A percentile compares a stretch with the other conserved stretches of the same genome.
Conservation (phyloP, 2,888 invertebrate genomes). For the Pandemis cinnamomeana region DNA sequence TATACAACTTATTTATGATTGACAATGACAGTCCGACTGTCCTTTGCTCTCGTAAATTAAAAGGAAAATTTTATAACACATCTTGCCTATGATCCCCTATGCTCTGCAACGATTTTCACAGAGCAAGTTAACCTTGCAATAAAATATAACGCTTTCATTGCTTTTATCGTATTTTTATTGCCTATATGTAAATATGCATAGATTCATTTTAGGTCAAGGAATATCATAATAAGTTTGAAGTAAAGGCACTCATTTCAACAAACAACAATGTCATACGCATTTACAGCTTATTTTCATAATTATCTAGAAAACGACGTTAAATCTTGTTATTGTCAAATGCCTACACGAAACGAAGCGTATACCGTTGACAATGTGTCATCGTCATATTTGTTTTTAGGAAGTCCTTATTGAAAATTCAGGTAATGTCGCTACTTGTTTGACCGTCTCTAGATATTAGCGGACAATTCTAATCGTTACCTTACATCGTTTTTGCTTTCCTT, state of each 20-base stretch:
- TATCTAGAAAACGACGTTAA: slow-evolving; percentile 16
- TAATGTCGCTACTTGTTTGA: slow-evolving; percentile 66
- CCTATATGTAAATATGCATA: not conserved
- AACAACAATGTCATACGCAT: slow-evolving; percentile 1
- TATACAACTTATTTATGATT: slow-evolving; percentile 36
- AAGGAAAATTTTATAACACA: not conserved
- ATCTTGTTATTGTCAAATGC: slow-evolving; percentile 24
- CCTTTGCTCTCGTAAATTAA: not conserved
- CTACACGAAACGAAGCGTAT: slow-evolving; percentile 16
- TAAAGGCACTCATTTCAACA: slow-evolving; percentile 12
- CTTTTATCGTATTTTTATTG: not conserved
- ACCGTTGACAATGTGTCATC: slow-evolving; percentile 26
- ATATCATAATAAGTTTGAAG: not conserved
- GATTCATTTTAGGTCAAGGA: slow-evolving; percentile 3
- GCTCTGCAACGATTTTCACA: not conserved
- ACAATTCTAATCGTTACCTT: not conserved
- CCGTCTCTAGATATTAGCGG: slow-evolving; percentile 56
- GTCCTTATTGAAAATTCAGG: slow-evolving; percentile 68
- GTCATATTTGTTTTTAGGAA: slow-evolving; percentile 45
- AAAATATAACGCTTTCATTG: not conserved
- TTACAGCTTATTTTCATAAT: slow-evolving; percentile 3
- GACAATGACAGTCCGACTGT: not conserved
- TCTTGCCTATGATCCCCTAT: not conserved
- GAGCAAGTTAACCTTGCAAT: not conserved
- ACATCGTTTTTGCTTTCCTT: not conserved